Evolutionary conservation across 2,113 vertebrate genomes (phyloP), one percentile per base, ranked within the genome.

Genomic region (Colistium nudipinnis): DNA sequence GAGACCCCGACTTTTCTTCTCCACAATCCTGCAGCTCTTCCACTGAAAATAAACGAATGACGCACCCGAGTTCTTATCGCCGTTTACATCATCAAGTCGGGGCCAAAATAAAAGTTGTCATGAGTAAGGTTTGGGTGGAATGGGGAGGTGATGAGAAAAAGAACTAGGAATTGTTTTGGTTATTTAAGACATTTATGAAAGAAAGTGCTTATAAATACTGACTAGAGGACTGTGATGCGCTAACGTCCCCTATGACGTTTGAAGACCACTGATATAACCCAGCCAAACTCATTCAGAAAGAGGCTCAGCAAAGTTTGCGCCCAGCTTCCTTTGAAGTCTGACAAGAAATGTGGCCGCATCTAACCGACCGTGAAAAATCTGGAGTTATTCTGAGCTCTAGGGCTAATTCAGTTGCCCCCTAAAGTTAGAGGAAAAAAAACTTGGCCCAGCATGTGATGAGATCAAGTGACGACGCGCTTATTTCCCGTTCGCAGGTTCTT

Each of bases 401-500:
- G 24, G 25, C 44, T 51, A 28, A 54, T 44, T 51, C 20, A 55
- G 3, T 33, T 16, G 10, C 7, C 6, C n/a, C 27, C 4, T 1
- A 52, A 14, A 60, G 35, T 52, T 20, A 27, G 61, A 56, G 7
- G 47, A n/a, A 53, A n/a, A n/a, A n/a, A n/a, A n/a, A n/a, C 51
- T 16, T n/a, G 19, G 11, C 3, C 39, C 20, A 51, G 6, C 9
- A 28, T 76, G 45, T 38, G 19, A 55, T 67, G 31, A 35, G 16
- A 28, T 69, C 4, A 30, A 62, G 24, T 64, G 25, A 55, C 28
- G 59, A 3, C 38, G 13, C 6, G 31, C 73, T 55, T 62, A 0
- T 70, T 67, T 56, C 75, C 27, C 83, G 2, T 84, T 74, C 30
- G 41, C 66, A 89, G 89, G 81, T 69, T 79, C 78, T 35, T 39